These are phyloP conservation scores for Hydrocynus forskahlii DNA, from an alignment of 2,797 vertebrate species.

Conservation along the genomic window DNA sequence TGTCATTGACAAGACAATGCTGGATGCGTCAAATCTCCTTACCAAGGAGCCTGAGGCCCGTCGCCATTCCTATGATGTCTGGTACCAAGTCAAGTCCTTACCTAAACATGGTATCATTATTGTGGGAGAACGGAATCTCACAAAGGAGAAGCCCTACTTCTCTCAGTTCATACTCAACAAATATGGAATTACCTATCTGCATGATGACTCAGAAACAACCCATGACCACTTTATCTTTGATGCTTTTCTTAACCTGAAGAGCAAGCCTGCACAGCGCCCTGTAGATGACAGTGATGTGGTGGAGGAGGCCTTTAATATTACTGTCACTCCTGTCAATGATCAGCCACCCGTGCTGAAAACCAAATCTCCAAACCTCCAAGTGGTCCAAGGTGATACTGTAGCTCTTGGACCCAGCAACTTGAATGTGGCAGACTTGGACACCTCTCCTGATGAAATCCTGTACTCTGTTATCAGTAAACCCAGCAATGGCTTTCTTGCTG, in stretches of 20 bases:
- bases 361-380: conserved; percentile 80
- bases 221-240: conserved; percentile 84
- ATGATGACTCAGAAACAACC: conserved; percentile 87
- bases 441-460: conserved; percentile 81
- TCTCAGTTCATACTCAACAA: conserved; percentile 87
- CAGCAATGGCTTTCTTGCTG: conserved; percentile 87
- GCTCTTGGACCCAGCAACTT: conserved; percentile 80
- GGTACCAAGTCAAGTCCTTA: conserved; percentile 86
- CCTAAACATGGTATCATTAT: conserved; percentile 83
- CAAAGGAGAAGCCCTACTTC: conserved; percentile 88
- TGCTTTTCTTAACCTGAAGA: conserved; percentile 86
- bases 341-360: conserved; percentile 88
- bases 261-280: conserved; percentile 77
- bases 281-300: conserved; percentile 72
- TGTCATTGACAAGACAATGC: conserved; percentile 81
- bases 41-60: conserved; percentile 80
- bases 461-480: conserved; percentile 84
- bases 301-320: conserved; percentile 87
- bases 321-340: conserved; percentile 85
- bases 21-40: conserved; percentile 89
- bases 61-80: conserved; percentile 81
- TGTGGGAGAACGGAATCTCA: conserved; percentile 86
- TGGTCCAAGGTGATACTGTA: conserved; percentile 82
- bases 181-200: conserved; percentile 85
- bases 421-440: conserved; percentile 87